These are phyloP conservation scores for Echiichthys vipera DNA, from an alignment of 2,797 vertebrate species.

Conservation along the genomic window DNA sequence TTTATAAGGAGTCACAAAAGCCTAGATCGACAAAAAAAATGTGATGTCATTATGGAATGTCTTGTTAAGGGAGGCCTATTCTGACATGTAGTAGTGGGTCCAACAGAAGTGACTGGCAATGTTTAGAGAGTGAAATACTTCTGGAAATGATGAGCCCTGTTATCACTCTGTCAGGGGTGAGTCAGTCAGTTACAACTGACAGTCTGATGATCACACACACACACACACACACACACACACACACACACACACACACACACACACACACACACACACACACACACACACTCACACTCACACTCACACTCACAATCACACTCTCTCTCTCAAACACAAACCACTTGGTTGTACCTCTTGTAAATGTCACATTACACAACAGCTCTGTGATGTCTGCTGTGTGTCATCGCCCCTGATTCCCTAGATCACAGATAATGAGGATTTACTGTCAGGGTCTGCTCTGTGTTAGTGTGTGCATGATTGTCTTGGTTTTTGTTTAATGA, in stretches of 20 bases:
- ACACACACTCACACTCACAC: too few relatives aligned
- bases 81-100: slow-evolving; percentile 14
- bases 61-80: background rate
- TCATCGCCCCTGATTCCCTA: slow-evolving; percentile 31
- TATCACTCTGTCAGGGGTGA: slow-evolving; percentile 25
- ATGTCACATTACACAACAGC: slow-evolving; percentile 13
- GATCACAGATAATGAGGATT: slow-evolving; percentile 49
- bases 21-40: slow-evolving; percentile 7
- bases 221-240: background rate
- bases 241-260: background rate
- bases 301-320: too few relatives aligned
- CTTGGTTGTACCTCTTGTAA: slow-evolving; percentile 33
- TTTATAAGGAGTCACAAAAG: background rate
- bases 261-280: too few relatives aligned
- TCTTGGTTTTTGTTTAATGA: slow-evolving; percentile 9
- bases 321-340: too few relatives aligned
- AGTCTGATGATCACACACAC: slow-evolving; percentile 2
- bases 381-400: slow-evolving; percentile 30
- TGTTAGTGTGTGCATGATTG: slow-evolving; percentile 4
- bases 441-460: slow-evolving; percentile 23
- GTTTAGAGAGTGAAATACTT: slow-evolving; percentile 23
- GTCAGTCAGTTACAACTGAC: slow-evolving; percentile 15
- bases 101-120: slow-evolving; percentile 37
- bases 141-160: slow-evolving; percentile 23
- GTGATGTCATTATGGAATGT: slow-evolving; percentile 33